Evolutionary conservation across 2,888 invertebrate genomes (phyloP).

Genomic region (Leptinotarsa haldemani): DNA sequence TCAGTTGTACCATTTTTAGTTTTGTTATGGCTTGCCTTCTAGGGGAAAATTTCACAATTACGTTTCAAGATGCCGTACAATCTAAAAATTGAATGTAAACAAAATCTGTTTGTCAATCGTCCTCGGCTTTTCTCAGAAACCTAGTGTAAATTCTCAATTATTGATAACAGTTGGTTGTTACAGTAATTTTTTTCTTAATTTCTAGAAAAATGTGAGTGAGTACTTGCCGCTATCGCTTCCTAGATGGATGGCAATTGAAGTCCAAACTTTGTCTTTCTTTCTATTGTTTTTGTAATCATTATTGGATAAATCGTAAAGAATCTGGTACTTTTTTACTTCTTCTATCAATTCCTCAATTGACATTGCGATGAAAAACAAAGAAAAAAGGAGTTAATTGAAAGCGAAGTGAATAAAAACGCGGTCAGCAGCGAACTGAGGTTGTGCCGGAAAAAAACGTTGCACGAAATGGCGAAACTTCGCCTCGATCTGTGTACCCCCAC

Average conservation of each 20-base stretch:
- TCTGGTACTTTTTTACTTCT: too few species aligned
- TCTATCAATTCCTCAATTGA: conserved; percentile 1
- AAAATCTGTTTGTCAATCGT: neutral
- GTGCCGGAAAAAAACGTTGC: too few species aligned
- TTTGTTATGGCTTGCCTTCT: neutral
- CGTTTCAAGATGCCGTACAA: neutral
- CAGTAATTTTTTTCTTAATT: neutral
- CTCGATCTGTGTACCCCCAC: too few species aligned
- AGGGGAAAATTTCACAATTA: neutral
- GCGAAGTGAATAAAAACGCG: too few species aligned
- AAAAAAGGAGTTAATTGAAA: too few species aligned
- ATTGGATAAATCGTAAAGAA: conserved; percentile 1
- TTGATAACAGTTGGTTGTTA: neutral
- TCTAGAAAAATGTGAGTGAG: neutral
- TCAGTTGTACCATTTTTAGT: neutral
- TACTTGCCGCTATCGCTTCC: neutral
- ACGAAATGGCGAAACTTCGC: too few species aligned
- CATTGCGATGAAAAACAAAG: too few species aligned
- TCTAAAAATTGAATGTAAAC: neutral
- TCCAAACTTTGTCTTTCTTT: conserved; percentile 5
- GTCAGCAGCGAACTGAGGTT: too few species aligned
- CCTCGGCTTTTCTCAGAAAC: neutral
- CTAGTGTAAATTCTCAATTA: too few species aligned
- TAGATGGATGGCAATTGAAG: neutral
- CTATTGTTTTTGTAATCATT: conserved; percentile 12